Percentiles rank a stretch among this genome's conserved stretches.
phyloP scores from a whole-genome alignment of 2,888 invertebrate species.

The Trachelus tabidus region DNA sequence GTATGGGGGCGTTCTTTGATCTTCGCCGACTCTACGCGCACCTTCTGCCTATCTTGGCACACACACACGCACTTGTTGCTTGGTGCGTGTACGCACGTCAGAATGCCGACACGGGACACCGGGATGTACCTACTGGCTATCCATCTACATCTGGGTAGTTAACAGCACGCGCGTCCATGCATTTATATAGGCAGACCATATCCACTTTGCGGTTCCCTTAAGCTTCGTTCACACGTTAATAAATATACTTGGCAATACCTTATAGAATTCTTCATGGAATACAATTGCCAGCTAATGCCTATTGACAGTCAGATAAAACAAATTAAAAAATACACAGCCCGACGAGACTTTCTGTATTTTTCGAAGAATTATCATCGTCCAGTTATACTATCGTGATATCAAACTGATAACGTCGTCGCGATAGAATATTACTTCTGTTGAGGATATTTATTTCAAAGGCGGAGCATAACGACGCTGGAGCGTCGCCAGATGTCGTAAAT shows the following conservation, averaged over 20 bases:
- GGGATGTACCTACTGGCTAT: constrained; percentile 21
- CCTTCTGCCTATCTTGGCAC: constrained; percentile 5
- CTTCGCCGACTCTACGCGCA: constrained; percentile 30
- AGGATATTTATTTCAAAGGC: constrained; percentile 59
- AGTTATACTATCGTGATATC: not conserved
- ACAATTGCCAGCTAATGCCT: not conserved
- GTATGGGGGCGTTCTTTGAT: constrained; percentile 44
- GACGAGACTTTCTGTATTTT: not conserved
- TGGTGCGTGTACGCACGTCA: constrained; percentile 3
- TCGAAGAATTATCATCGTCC: not conserved
- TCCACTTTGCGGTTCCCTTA: not conserved
- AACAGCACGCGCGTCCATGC: constrained; percentile 33
- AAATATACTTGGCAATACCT: not conserved
- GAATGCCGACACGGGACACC: constrained; percentile 8
- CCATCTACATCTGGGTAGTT: constrained; percentile 37
- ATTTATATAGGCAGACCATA: constrained; percentile 23
- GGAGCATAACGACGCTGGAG: constrained; percentile 52
- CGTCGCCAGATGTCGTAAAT: constrained; percentile 61
- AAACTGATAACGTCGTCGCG: not conserved
- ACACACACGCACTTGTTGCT: not conserved
- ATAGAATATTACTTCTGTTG: not conserved
- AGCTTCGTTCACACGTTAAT: not conserved
- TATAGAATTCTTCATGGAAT: not conserved
- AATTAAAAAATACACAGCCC: not conserved
- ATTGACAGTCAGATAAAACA: not conserved